Percentiles rank a stretch among this genome's conserved stretches.
Conservation (phyloP, 2,888 invertebrate genomes). For the Maniola hyperantus region DNA sequence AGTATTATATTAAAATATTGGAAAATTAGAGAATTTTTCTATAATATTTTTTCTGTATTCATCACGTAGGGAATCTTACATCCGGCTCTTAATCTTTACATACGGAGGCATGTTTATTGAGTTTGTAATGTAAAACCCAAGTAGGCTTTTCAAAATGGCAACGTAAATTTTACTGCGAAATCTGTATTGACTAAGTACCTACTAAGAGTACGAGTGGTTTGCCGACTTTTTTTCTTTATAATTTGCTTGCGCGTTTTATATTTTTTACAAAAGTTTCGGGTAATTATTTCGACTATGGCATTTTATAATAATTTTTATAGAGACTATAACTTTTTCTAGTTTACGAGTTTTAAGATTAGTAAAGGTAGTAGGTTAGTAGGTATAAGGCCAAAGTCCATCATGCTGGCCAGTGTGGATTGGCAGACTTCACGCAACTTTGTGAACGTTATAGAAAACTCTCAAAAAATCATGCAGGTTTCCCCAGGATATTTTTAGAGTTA, state of each 20-base stretch:
- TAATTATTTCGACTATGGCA: background rate
- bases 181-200: slow-evolving; percentile 32
- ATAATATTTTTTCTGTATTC: background rate
- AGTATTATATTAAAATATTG: no score
- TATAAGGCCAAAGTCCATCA: no score
- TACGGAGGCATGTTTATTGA: slow-evolving; percentile 28
- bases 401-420: no score
- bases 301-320: background rate
- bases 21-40: no score
- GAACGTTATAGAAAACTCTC: no score
- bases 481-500: no score
- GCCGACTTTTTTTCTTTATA: slow-evolving; percentile 25
- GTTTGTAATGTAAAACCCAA: slow-evolving; percentile 29
- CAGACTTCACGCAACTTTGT: no score
- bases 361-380: no score
- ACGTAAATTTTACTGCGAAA: slow-evolving; percentile 34
- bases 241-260: slow-evolving; percentile 14
- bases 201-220: slow-evolving; percentile 16
- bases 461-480: no score
- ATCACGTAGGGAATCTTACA: background rate
- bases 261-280: background rate
- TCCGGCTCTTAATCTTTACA: slow-evolving; percentile 4
- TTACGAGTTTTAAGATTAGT: no score
- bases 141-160: slow-evolving; percentile 35
- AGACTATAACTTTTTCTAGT: background rate